Evolutionary conservation across 2,888 invertebrate genomes (phyloP), one percentile per base, ranked within the genome.

Genomic region (Polydrusus cervinus): DNA sequence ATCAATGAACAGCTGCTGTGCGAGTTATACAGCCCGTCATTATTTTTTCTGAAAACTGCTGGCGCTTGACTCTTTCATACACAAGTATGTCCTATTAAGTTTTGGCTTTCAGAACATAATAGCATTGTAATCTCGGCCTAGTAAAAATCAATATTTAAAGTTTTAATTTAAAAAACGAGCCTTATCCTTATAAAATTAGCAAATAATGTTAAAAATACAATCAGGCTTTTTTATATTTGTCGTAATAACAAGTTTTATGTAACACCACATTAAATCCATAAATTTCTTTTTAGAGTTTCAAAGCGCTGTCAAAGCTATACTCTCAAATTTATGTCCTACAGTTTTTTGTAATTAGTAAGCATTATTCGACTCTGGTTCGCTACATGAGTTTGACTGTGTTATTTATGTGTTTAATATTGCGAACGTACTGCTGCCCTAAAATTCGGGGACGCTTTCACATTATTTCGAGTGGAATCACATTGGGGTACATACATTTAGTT

Each of bases 271-370:
- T 60, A 9, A 38, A 38, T 14, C 30, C 57, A 34, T 38, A 38
- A 60, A 60, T 38, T 38, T 60, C 8, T 60, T 60, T 60, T 60
- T 38, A 60, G 14, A 45, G 38, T 45, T 45, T 11, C 10, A 18
- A 10, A 34, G 20, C 57, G 18, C 16, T 62, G 64, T 64, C 64
- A 49, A 49, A 64, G 80, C 79, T 77, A 71, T 66, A 20, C 75
- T 78, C 74, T 71, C 72, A 79, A 81, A 81, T 81, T 81, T 81
- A 81, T 78, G 79, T 78, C 72, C 65, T 78, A 80, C 80, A 79
- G 76, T 76, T 77, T 80, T 81, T 80, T 77, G 79, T 81, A 80
- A 81, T 81, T 81, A 81, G 79, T 76, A 68, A 53, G 51, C 76
- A 78, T 78, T 75, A 78, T 78, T 78, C 55, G 51, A 51, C 71